phyloP scores from a whole-genome alignment of 2,797 vertebrate species.

The Peromyscus nudipes region DNA sequence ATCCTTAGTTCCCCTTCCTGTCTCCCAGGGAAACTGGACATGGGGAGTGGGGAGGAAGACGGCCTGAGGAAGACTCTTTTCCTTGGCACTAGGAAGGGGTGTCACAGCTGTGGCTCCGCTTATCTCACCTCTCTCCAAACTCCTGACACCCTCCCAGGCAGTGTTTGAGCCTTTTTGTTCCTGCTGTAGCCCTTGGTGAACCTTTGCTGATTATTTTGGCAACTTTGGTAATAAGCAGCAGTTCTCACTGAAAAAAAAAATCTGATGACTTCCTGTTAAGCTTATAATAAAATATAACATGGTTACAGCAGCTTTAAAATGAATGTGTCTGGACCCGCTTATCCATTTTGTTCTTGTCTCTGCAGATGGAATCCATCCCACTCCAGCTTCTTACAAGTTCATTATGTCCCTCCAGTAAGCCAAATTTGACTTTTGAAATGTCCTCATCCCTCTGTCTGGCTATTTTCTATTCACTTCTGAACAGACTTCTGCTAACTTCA shows the following conservation, averaged over 20 bases:
- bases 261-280: neutral
- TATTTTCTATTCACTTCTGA: neutral
- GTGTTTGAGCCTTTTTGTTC: conserved; percentile 62
- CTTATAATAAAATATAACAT: neutral
- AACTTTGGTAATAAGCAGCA: conserved; percentile 77
- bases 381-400: neutral
- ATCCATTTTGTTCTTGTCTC: neutral
- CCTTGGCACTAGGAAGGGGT: conserved; percentile 68
- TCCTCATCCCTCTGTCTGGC: neutral
- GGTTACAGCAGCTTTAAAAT: neutral
- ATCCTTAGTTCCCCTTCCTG: neutral
- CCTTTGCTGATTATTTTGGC: conserved; percentile 76
- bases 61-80: conserved; percentile 37
- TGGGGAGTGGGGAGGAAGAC: neutral
- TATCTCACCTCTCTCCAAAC: neutral
- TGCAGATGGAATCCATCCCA: neutral
- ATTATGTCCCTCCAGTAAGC: neutral
- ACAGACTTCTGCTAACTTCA: neutral
- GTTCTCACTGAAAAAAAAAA: conserved; percentile 49
- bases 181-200: neutral
- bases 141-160: neutral
- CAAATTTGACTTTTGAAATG: neutral
- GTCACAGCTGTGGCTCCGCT: conserved; percentile 4
- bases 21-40: neutral
- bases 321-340: neutral